Evolutionary conservation across 2,113 vertebrate genomes (phyloP).

Genomic region (Phylloscopus trochilus): DNA sequence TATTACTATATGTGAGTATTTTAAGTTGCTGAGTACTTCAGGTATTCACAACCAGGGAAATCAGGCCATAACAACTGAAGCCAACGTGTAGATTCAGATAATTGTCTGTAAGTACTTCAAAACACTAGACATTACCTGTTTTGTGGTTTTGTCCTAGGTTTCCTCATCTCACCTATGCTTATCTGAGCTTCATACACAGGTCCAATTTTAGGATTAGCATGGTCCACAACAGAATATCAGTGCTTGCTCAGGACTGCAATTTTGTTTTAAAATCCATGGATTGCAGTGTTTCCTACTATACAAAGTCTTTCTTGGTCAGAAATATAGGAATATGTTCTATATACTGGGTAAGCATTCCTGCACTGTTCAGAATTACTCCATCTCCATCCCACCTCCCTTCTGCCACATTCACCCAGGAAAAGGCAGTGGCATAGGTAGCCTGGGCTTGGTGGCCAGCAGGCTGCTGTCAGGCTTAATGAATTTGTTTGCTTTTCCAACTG

Average conservation of each 20-base stretch:
- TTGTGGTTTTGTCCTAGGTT: background rate
- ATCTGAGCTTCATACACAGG: background rate
- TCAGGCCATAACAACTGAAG: background rate
- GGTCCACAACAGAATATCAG: background rate
- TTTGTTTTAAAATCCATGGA: background rate
- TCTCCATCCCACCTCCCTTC: background rate
- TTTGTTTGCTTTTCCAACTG: constrained; percentile 11
- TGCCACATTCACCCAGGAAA: background rate
- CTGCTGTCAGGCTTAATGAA: background rate
- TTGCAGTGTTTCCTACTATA: background rate
- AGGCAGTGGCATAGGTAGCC: background rate
- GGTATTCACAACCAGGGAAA: background rate
- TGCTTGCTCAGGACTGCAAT: background rate
- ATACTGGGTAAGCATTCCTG: background rate
- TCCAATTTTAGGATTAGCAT: background rate
- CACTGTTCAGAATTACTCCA: rapidly evolving
- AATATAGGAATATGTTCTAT: background rate
- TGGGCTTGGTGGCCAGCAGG: background rate
- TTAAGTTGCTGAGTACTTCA: background rate
- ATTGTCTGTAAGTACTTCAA: background rate
- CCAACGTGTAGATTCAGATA: background rate
- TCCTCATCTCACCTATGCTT: background rate
- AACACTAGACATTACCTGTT: background rate
- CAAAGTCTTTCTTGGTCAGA: background rate
- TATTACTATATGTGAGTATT: too few species aligned